A percentile compares a stretch with the other conserved stretches of the same genome.
These are phyloP conservation scores for Belonocnema kinseyi DNA, from an alignment of 1,140 invertebrate species.

Conservation along the genomic window DNA sequence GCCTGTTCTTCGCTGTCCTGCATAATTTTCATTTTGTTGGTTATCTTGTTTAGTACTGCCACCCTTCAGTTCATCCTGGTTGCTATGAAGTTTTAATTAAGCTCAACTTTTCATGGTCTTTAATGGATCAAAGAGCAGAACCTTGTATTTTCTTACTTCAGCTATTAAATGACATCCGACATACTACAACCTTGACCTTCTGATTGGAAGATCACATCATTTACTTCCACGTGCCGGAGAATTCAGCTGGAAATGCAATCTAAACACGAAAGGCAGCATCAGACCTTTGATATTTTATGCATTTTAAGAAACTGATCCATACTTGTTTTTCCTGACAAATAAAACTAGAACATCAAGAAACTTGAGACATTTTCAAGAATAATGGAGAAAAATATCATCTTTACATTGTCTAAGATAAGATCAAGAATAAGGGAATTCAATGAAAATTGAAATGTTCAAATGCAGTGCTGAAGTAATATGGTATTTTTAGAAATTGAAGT, in stretches of 20 bases:
- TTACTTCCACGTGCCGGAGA: conserved; percentile 14
- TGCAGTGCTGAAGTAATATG: too few species aligned
- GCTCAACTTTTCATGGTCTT: conserved; percentile 12
- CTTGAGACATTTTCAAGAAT: too few species aligned
- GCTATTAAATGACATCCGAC: not conserved
- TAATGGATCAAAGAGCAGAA: not conserved
- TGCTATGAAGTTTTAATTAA: too few species aligned
- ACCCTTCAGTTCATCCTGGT: too few species aligned
- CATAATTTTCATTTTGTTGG: too few species aligned
- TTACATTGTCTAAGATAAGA: too few species aligned
- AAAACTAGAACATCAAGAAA: too few species aligned
- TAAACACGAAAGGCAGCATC: conserved; percentile 19
- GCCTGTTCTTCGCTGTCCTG: not conserved
- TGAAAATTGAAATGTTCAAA: too few species aligned
- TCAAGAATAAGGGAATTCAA: too few species aligned
- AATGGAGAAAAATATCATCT: too few species aligned
- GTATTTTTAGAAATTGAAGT: too few species aligned
- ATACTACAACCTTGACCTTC: conserved; percentile 27
- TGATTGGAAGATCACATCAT: conserved; percentile 16
- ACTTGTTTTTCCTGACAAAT: not conserved
- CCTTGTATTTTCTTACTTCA: not conserved
- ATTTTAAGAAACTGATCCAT: not conserved
- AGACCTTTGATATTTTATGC: not conserved
- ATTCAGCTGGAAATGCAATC: conserved; percentile 18
- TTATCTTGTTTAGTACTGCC: too few species aligned